Evolutionary conservation across 2,888 invertebrate genomes (phyloP), one percentile per base, ranked within the genome.

Genomic region (Xiphydria camelus): DNA sequence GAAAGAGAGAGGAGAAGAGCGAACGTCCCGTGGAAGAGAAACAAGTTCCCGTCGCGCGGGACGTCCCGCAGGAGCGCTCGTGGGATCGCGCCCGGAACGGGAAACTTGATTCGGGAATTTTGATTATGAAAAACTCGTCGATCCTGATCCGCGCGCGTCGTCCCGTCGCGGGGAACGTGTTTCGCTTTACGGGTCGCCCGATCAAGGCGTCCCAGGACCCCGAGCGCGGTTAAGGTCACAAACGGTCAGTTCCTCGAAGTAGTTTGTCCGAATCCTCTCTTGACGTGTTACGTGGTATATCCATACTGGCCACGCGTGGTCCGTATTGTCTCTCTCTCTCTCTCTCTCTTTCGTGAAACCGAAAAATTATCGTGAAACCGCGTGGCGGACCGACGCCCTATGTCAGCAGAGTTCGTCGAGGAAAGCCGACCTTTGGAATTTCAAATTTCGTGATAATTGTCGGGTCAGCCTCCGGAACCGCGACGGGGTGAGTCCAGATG

Each of bases 131-230:
- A 29, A 29, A 29, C 29, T 29, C 12, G 29, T 29, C 6, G 29
- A 29, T 29, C 34, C 34, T 32, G 57, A 53, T 54, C 26, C 43
- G 14, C 21, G 41, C 32, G 26, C 23, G 22, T n/a, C 35, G 39
- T 41, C 38, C 48, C 21, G 41, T 29, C 35, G 33, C 15, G 20
- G 47, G 49, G 64, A 23, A 62, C 67, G 68, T 66, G 68, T 62
- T 63, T 63, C 63, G 48, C 54, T 57, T 59, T 64, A 60, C 53
- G 62, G 64, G 61, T 57, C 64, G 54, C 35, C n/a, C n/a, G n/a
- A n/a, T 56, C 47, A 47, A 45, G 51, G 33, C 56, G 59, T 58
- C 48, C 55, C 51, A 47, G 57, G 46, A 57, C 57, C 53, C 55
- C 42, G 55, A 47, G 55, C 58, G 52, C 45, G 45, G 44, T 45